These are phyloP conservation scores for Cherax quadricarinatus DNA, from an alignment of 1,140 invertebrate species.

Conservation along the genomic window DNA sequence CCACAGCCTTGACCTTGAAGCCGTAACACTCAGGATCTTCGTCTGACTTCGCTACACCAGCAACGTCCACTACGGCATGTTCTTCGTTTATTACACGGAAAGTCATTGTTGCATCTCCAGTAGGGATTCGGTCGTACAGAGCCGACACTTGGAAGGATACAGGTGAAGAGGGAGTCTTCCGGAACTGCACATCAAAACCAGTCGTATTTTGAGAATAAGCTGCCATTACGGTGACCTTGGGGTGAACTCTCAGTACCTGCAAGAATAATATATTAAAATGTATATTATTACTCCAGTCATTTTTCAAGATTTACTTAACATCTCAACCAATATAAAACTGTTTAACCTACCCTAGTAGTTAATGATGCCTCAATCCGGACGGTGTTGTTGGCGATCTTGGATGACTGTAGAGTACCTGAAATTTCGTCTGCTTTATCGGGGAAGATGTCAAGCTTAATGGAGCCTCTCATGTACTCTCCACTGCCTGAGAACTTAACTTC, in stretches of 20 bases:
- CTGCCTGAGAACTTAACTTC: neutral
- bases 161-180: slow-evolving; percentile 39
- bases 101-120: slow-evolving; percentile 12
- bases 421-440: slow-evolving; percentile 36
- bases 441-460: slow-evolving; percentile 53
- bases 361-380: slow-evolving; percentile 12
- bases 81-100: slow-evolving; percentile 16
- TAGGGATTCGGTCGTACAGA: slow-evolving; percentile 21
- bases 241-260: slow-evolving; percentile 23
- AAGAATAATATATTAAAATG: neutral
- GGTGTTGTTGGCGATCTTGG: slow-evolving; percentile 32
- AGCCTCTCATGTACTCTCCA: slow-evolving; percentile 2
- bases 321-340: neutral
- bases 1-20: slow-evolving; percentile 18
- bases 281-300: neutral
- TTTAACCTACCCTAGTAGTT: slow-evolving; percentile 21
- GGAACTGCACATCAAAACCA: slow-evolving; percentile 42
- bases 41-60: slow-evolving; percentile 8
- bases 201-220: slow-evolving; percentile 14
- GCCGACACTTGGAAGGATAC: slow-evolving; percentile 22
- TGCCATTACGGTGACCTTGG: slow-evolving; percentile 7
- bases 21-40: slow-evolving; percentile 24
- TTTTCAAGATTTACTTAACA: neutral
- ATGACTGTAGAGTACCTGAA: slow-evolving; percentile 14
- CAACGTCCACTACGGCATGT: slow-evolving; percentile 7